phyloP scores from a whole-genome alignment of 2,888 invertebrate genomes.

The Agrochola circellaris region DNA sequence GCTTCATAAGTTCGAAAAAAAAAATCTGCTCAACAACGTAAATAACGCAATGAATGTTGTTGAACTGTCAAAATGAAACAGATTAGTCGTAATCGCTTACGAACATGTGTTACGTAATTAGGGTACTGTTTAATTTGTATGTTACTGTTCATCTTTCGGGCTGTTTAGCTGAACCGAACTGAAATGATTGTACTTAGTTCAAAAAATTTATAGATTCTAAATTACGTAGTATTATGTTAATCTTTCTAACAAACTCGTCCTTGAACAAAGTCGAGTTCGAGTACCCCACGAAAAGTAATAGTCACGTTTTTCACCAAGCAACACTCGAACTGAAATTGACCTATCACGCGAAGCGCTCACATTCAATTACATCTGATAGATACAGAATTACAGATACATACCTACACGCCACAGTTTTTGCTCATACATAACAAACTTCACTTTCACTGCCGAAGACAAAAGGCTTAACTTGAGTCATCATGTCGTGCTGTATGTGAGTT shows the following conservation, averaged over 20 bases:
- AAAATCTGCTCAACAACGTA: too few relatives aligned
- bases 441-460: conserved; percentile 71
- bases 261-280: conserved; percentile 50
- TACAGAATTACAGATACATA: conserved; percentile 38
- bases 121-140: not conserved
- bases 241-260: conserved; percentile 38
- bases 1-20: too few relatives aligned
- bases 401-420: conserved; percentile 54
- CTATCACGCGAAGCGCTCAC: conserved; percentile 73
- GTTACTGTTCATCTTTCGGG: not conserved
- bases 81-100: too few relatives aligned
- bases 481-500: conserved; percentile 43
- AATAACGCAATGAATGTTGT: too few relatives aligned
- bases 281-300: conserved; percentile 38
- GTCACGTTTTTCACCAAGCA: conserved; percentile 69
- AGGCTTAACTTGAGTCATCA: conserved; percentile 58
- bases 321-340: conserved; percentile 69
- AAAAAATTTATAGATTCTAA: not conserved
- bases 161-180: not conserved
- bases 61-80: too few relatives aligned
- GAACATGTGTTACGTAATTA: too few relatives aligned
- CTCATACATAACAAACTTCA: conserved; percentile 69
- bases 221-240: not conserved
- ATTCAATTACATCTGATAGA: conserved; percentile 55
- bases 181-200: not conserved